Base-by-base conservation (phyloP, 2,113 vertebrate genomes). In the Danionella cerebrum region DNA sequence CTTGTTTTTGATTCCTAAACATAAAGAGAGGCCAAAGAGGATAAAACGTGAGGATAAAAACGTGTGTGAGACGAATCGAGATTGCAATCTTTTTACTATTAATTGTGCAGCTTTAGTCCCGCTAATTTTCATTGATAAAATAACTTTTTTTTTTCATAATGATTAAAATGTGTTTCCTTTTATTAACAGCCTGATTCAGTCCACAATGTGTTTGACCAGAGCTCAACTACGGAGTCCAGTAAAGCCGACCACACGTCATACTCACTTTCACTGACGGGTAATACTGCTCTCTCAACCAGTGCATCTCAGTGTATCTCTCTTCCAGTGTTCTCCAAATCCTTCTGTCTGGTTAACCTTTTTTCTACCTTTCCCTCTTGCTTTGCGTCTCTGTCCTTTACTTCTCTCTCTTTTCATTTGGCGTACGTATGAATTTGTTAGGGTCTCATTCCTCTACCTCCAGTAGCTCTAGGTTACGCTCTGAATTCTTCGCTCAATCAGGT, bases 401-500 rank as follows among this genome's bases (percentile, higher is more conserved):
- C 27, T 59, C 24, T 50, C n/a, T 44, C 33, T 12, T 21, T 16
- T 42, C 8, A 67, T 59, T 51, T 59, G 70, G 25, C 27, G 51
- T 47, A 13, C 18, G 36, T 14, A 24, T 50, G 13, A 8, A 51
- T 59, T 25, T 50, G 36, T 48, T 67, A 78, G 74, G 75, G 25
- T 62, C 62, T 22, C 29, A 33, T 33, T 45, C 74, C 72, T 42
- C 64, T 58, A 60, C 80, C 76, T 83, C 86, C 77, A 35, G 41
- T 58, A 92, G 90, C 87, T 80, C 72, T 88, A 90, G 89, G 86
- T 88, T 86, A 67, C 89, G 90, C 59, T 89, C 83, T 72, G 88
- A 83, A 79, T 92, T 92, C 90, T 92, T 92, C 88, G 86, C 82
- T 0, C 87, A 76, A 85, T 83, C 91, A 92, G 91, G 91, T 92